A percentile compares a stretch with the other conserved stretches of the same genome.
These are phyloP conservation scores for Himalopsyche phryganea DNA, from an alignment of 1,140 invertebrate genomes.

Conservation along the genomic window DNA sequence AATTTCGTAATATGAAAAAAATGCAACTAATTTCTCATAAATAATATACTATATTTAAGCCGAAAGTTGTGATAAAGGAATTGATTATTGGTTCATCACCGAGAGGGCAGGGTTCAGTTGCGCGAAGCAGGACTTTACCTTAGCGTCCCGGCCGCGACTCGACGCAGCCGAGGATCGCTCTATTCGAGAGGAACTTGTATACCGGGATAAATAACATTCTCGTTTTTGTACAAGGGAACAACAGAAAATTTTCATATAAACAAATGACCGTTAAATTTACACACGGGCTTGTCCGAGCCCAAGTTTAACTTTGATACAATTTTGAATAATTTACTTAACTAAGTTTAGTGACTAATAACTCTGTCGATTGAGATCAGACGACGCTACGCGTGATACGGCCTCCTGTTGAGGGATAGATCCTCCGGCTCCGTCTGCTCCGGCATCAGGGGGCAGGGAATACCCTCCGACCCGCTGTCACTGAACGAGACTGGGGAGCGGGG, in stretches of 20 bases:
- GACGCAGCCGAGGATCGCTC: slow-evolving; percentile 35
- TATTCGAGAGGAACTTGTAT: slow-evolving; percentile 56
- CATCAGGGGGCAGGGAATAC: slow-evolving; percentile 43
- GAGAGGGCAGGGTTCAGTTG: neutral
- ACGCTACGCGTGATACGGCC: slow-evolving; percentile 28
- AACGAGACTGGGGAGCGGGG: slow-evolving; percentile 43
- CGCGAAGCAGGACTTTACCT: slow-evolving; percentile 16
- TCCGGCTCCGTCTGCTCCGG: slow-evolving; percentile 88
- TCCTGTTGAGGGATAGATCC: slow-evolving; percentile 60
- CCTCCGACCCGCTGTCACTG: slow-evolving; percentile 40
- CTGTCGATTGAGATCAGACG: neutral
- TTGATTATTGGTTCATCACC: neutral
- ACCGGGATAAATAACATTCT: slow-evolving; percentile 39
- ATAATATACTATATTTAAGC: no score
- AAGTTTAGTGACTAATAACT: neutral
- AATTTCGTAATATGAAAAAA: no score
- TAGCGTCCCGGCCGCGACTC: slow-evolving; percentile 27
- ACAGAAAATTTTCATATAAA: slow-evolving; percentile 8
- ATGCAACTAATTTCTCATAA: no score
- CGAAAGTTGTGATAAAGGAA: no score
- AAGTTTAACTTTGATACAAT: neutral
- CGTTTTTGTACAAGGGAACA: slow-evolving; percentile 30
- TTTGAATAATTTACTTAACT: neutral
- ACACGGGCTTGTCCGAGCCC: slow-evolving; percentile 5
- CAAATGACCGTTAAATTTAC: slow-evolving; percentile 13